These are phyloP conservation scores for Phoenicopterus ruber DNA, from an alignment of 2,113 vertebrate genomes.

Conservation along the genomic window DNA sequence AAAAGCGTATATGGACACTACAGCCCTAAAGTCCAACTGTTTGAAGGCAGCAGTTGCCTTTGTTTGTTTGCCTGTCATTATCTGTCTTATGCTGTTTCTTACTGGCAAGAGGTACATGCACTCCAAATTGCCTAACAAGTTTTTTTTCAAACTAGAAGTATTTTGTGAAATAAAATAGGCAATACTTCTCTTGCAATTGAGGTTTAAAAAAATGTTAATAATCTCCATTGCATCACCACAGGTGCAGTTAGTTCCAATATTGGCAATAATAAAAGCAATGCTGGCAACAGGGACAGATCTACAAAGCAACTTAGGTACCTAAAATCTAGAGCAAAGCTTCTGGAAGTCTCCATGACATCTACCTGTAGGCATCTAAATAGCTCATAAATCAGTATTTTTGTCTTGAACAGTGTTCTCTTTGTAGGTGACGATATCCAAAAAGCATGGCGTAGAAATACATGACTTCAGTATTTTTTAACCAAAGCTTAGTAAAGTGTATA, in stretches of 20 bases:
- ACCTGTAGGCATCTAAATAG: neutral
- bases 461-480: neutral
- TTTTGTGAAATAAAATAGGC: neutral
- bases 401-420: neutral
- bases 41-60: neutral
- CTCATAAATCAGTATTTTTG: neutral
- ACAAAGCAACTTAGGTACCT: neutral
- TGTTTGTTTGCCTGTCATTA: neutral
- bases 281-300: neutral
- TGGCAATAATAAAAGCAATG: neutral
- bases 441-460: neutral
- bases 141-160: neutral
- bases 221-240: neutral
- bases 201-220: neutral
- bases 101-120: neutral
- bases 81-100: neutral
- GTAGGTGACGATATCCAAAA: neutral
- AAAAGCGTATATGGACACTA: neutral
- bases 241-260: neutral
- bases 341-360: neutral
- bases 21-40: neutral
- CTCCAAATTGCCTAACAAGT: neutral
- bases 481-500: neutral
- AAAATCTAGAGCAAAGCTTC: neutral
- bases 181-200: neutral